These are phyloP conservation scores for Nemoura dubitans DNA, from an alignment of 2,888 invertebrate genomes.

Conservation along the genomic window DNA sequence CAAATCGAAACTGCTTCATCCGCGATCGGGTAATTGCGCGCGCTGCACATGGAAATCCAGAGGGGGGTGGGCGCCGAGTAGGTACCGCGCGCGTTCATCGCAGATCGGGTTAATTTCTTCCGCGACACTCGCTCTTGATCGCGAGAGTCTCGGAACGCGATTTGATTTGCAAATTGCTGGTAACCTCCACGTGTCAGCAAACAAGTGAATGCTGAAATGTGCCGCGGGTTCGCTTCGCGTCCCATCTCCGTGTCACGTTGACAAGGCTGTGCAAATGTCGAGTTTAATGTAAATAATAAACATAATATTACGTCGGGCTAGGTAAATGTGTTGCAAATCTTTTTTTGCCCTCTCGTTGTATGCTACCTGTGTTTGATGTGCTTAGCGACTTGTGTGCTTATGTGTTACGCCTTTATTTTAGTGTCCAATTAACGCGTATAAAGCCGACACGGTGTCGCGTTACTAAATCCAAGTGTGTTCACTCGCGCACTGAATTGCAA, in stretches of 20 bases:
- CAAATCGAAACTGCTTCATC: slow-evolving; percentile 31
- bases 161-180: slow-evolving; percentile 4
- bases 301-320: background rate
- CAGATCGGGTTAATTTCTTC: slow-evolving; percentile 8
- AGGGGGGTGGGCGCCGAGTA: background rate
- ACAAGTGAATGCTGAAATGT: background rate
- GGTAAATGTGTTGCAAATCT: slow-evolving; percentile 34
- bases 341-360: background rate
- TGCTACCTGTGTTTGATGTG: slow-evolving; percentile 33
- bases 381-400: background rate
- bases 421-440: slow-evolving; percentile 25
- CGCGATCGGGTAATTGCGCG: slow-evolving; percentile 8
- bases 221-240: background rate
- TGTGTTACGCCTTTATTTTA: slow-evolving; percentile 30
- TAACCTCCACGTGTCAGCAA: background rate
- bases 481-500: background rate
- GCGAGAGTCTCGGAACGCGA: background rate
- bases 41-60: background rate
- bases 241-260: background rate
- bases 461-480: background rate
- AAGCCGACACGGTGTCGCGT: slow-evolving; percentile 10
- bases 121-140: background rate
- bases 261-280: background rate
- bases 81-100: background rate
- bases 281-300: background rate